These are phyloP conservation scores for Aix galericulata DNA, from an alignment of 2,113 vertebrate species.

Conservation along the genomic window DNA sequence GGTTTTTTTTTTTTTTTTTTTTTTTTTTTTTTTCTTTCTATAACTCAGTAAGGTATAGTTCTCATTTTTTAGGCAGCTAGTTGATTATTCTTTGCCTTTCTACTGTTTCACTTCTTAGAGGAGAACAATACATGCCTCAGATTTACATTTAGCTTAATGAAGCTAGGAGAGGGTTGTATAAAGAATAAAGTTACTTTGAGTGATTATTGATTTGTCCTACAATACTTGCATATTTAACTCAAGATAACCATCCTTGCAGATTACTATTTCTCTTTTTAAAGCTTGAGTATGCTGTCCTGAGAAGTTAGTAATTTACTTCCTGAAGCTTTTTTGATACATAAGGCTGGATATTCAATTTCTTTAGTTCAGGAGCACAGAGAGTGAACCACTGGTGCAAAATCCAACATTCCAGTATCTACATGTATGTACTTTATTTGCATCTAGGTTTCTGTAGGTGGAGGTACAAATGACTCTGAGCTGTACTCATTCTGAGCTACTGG, in stretches of 20 bases:
- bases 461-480: background rate
- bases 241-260: background rate
- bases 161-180: background rate
- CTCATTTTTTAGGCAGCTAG: background rate
- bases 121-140: background rate
- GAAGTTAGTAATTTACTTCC: background rate
- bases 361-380: background rate
- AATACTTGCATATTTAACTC: constrained; percentile 1
- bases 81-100: background rate
- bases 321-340: background rate
- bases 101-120: background rate
- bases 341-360: background rate
- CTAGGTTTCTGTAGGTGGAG: background rate
- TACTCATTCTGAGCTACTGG: background rate
- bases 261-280: background rate
- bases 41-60: background rate
- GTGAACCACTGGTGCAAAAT: background rate
- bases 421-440: background rate
- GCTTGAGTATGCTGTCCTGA: background rate
- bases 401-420: background rate
- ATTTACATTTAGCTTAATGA: background rate
- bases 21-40: background rate
- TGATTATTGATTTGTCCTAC: background rate
- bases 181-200: background rate
- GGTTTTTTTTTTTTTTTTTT: no score